Base-by-base conservation (phyloP, 2,888 invertebrate genomes). In the Morpho helenor region DNA sequence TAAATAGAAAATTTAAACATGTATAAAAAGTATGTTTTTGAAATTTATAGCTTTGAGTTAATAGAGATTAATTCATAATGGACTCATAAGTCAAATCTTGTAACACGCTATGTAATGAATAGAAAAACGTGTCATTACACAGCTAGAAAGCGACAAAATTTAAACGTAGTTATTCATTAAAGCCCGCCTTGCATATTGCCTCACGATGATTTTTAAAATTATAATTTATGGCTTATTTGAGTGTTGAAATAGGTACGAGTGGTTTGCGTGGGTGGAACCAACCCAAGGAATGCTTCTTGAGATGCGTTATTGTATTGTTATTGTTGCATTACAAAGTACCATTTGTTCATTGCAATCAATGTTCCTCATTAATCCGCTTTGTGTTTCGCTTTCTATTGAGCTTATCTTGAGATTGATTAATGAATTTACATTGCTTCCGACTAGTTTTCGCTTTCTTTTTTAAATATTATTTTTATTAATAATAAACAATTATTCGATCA, bases 141-240 rank as follows among this genome's bases (percentile, higher is more conserved):
- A 57, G 10, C 49, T 39, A 57, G 49, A 50, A 47, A 53, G 56
- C 49, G 61, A 61, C 50, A 60, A 45, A 45, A 48, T 48, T 54
- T 45, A 46, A 55, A 44, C 57, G 47, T 41, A 54, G 56, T 59
- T 56, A 59, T 62, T 64, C 61, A 61, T 66, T 64, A 60, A 41
- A 57, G 22, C 55, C 56, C 52, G 45, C 41, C 56, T 61, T 60
- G 60, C 47, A 47, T 63, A 56, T 75, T 74, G 74, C 76, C 67
- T 62, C 68, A 72, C 71, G 78, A 77, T 76, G 74, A 75, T 76
- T 82, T 86, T 85, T 80, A 79, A 84, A 87, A 84, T 86, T 83
- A 84, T 86, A 87, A 87, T 88, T 86, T 87, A 89, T 82, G 75
- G 76, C 77, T 84, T 81, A 81, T 82, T 82, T 78, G 78, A 77